Evolutionary conservation across 2,888 invertebrate genomes (phyloP), one percentile per base, ranked within the genome.

Genomic region (Dasypogon diadema): DNA sequence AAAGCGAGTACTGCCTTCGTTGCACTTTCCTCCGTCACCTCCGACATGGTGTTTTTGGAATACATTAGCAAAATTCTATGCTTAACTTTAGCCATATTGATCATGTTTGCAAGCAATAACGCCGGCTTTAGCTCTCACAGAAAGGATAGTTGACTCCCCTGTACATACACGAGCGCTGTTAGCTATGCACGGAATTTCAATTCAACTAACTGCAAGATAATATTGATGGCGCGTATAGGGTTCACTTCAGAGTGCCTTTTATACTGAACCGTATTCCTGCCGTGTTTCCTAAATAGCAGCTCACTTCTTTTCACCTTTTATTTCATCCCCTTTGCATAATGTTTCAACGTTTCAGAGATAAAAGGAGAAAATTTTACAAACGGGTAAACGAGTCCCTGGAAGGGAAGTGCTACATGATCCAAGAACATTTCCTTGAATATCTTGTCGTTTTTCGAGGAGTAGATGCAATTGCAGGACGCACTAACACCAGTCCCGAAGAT

Each of bases 161-260:
- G 42, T n/a, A 30, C 30, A 3, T 42, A 18, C 37, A 3, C 18
- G 18, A 60, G 26, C 37, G 16, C 60, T 37, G 16, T 60, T 30
- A 58, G 58, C 34, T 60, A 60, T 60, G 60, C 60, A 60, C 60
- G n/a, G 60, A 60, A 60, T 60, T 60, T 60, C 37, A 60, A 60
- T 60, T 60, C 37, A 12, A 60, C 26, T 60, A 26, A 58, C 58
- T 58, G 30, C 58, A 30, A n/a, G 26, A 30, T 26, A 58, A 26
- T 58, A 16, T 26, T 30, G 37, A 4, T 42, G n/a, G 2, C 37
- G 21, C 18, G 60, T 21, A 42, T 60, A 42, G 4, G 18, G 12
- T 21, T 37, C 60, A 60, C 60, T 37, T 60, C 37, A 21, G 10
- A 14, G 18, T 42, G 60, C 37, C 58, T 4, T 55, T 18, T 18